Base-by-base conservation (phyloP, 2,888 invertebrate species). In the Choristoneura rosaceana region DNA sequence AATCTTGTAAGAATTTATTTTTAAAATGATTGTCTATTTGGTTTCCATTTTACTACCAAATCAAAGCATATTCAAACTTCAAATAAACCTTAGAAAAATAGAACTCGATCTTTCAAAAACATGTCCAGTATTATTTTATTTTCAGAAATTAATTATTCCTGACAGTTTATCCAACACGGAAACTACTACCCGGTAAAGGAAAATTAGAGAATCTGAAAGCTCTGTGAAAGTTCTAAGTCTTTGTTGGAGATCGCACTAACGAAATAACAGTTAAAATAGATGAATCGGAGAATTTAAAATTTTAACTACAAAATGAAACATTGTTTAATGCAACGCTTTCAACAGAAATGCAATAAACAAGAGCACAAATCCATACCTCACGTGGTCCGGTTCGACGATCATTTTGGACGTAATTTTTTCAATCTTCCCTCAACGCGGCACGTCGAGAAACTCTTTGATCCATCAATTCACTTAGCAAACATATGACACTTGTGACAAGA, bases 331-430 rank as follows among this genome's bases (percentile, higher is more conserved):
- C 80, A 73, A 76, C 17, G 4, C 41, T 58, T 33, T 34, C 34
- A 10, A 45, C 41, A 38, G 43, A 69, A 47, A 38, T 55, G 61
- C 50, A 68, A 68, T 63, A 63, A 71, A 71, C 58, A 61, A 71
- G 50, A 25, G n/a, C 61, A 75, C 73, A 74, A 65, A 73, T 65
- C 8, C 45, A 60, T 93, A 94, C 94, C 94, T 93, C 90, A 93
- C 85, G 88, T 94, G 93, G 90, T 94, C 94, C 82, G 92, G 90
- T 82, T 94, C 94, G 83, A 94, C 94, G 81, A 94, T 94, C 94
- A 94, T 94, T 88, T 87, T 92, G 84, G 90, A 90, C 85, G 88
- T 80, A 90, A 93, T 91, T 76, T 91, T 91, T 88, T 91, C 89
- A 90, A 85, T 85, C 84, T 89, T 84, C 84, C 86, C 87, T 86